Base-by-base conservation (phyloP, 1,140 invertebrate species). In the Phthorimaea operculella region DNA sequence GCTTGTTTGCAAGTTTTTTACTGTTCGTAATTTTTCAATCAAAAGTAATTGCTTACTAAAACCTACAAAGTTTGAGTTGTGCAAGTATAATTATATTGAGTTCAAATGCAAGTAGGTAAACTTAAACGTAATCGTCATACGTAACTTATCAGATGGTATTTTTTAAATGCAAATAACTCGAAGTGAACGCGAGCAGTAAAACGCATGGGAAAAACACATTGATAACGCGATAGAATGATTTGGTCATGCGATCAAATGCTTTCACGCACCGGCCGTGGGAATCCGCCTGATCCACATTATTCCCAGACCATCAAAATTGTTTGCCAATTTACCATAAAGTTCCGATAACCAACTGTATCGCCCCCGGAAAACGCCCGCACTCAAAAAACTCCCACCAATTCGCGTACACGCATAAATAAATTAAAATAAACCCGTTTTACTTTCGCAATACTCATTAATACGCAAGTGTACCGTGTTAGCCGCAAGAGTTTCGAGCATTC, bases 261-360 rank as follows among this genome's bases (percentile, higher is more conserved):
- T 78, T 76, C 74, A 70, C 72, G 67, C 55, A 60, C 62, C 54
- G 62, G 64, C 60, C 76, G 77, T 82, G 79, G 76, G 79, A 82
- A 82, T 51, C 64, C 58, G 47, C 57, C 60, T 74, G 56, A 73
- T 75, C 66, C 68, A 70, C 50, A 67, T 66, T 62, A 68, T 64
- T 63, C 69, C 48, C 52, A 66, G 63, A 52, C 58, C 59, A 55
- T 49, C 55, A 55, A 72, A 66, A 72, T 69, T 51, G 49, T 50
- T 51, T 51, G 54, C 55, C 55, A 56, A 44, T 50, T 51, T 51
- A 52, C 55, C 55, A 54, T 59, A 66, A 64, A 62, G 57, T 60
- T 64, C 55, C 68, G 64, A 73, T 69, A 72, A 59, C 52, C 17
- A 49, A 3, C 15, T 28, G 9, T 11, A 50, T 28, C 17, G 48